phyloP scores from a whole-genome alignment of 2,113 vertebrate genomes.

The Collichthys lucidus region DNA sequence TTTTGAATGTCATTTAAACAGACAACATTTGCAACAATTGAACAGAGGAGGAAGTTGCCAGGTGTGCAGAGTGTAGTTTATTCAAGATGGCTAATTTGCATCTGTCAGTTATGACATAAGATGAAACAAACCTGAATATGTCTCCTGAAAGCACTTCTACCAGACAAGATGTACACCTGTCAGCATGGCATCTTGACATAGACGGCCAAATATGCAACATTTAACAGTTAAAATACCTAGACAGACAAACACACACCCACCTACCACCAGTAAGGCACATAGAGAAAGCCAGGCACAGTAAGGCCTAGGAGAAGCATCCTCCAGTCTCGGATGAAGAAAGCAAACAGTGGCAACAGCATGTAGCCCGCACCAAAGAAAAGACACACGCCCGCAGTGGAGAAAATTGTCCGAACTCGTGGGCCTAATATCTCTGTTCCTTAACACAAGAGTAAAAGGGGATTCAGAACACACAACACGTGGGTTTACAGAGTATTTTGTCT shows the following conservation, averaged over 20 bases:
- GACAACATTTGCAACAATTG: too few species aligned
- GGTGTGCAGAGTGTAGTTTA: too few species aligned
- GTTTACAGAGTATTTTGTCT: background rate
- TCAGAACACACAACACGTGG: background rate
- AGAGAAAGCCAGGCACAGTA: conserved; percentile 84
- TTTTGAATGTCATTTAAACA: too few species aligned
- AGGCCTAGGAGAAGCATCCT: conserved; percentile 86
- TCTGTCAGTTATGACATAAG: too few species aligned
- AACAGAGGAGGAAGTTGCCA: too few species aligned
- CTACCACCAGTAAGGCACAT: conserved; percentile 91
- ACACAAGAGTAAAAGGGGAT: conserved; percentile 37
- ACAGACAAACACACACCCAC: conserved; percentile 72
- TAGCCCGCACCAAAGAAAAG: conserved; percentile 90
- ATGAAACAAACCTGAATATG: too few species aligned
- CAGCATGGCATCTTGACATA: background rate
- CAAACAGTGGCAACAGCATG: conserved; percentile 90
- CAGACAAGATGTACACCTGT: too few species aligned
- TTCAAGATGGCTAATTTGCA: background rate
- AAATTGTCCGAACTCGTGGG: conserved; percentile 86
- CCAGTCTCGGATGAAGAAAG: conserved; percentile 92
- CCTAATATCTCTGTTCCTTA: conserved; percentile 91
- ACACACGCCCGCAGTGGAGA: conserved; percentile 89
- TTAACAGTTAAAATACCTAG: background rate
- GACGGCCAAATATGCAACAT: background rate
- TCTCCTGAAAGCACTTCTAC: too few species aligned